Base-by-base conservation (phyloP, 2,113 vertebrate species). In the Pholis gunnellus region DNA sequence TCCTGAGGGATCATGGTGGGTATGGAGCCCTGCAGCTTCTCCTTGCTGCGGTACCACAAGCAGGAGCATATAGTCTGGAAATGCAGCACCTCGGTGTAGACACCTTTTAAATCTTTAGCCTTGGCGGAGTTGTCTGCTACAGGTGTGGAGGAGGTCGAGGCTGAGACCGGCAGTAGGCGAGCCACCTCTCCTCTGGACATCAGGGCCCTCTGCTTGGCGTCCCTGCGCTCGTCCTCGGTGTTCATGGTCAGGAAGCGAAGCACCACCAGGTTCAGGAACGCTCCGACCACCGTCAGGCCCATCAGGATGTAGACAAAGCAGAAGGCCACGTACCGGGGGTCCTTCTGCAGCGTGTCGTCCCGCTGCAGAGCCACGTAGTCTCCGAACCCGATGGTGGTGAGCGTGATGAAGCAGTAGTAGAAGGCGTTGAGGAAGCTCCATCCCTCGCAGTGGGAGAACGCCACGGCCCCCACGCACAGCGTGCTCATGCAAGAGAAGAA, bases 391-490 rank as follows among this genome's bases (percentile, higher is more conserved):
- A 99, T 99, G 87, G 98, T 99, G 93, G 98, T 99, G 79, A 99
- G 97, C 7, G 98, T 99, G 93, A 99, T 99, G 93, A 99, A 99
- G 94, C 98, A 99, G 94, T 97, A 99, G 93, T 99, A 99, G 86
- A 97, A 99, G 75, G 98, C 98, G 40, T 99, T 97, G 92, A 99
- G 98, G 94, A 99, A 99, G 91, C 96, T 99, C 98, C 98, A 99
- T 74, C 94, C 96, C 94, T 99, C 98, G 0, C 97, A 97, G 93
- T 96, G 94, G 61, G 98, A 99, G 95, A 99, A 99, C 54, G 97
- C 97, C 0, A 94, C 91, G 0, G 98, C 98, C 46, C 98, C 98
- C 0, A 99, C 79, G 72, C 97, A 99, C 68, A 99, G 95, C 0
- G 97, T 99, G 95, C 97, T 95, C 70, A 97, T 87, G 93, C 98